These are phyloP conservation scores for Myripristis murdjan DNA, from an alignment of 2,797 vertebrate species.

Conservation along the genomic window DNA sequence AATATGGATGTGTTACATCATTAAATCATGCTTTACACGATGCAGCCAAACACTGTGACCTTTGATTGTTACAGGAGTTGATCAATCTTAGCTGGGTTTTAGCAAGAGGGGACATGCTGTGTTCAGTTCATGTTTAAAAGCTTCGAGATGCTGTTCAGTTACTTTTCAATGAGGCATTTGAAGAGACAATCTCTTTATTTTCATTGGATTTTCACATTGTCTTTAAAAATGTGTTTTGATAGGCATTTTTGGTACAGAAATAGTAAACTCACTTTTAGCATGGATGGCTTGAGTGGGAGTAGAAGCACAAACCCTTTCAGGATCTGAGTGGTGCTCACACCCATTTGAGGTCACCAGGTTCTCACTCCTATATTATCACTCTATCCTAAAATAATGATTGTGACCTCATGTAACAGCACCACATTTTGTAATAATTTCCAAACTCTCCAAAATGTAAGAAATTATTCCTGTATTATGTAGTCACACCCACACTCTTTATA, in stretches of 20 bases:
- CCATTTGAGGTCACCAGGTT: too few species aligned
- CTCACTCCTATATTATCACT: too few species aligned
- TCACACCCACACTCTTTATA: too few species aligned
- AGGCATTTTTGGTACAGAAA: too few species aligned
- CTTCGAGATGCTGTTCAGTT: not conserved
- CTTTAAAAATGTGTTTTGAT: too few species aligned
- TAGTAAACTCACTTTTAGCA: not conserved
- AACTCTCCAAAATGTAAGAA: too few species aligned
- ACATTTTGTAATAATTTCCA: too few species aligned
- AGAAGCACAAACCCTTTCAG: not conserved
- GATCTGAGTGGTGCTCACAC: too few species aligned
- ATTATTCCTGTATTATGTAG: too few species aligned
- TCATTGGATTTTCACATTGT: too few species aligned
- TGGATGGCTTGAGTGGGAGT: not conserved
- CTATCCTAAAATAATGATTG: too few species aligned
- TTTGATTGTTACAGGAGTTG: conserved; percentile 31
- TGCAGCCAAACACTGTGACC: conserved; percentile 34
- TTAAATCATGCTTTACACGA: conserved; percentile 32
- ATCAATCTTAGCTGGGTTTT: conserved; percentile 35
- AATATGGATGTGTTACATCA: conserved; percentile 36
- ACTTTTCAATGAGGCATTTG: not conserved
- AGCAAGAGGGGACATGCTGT: not conserved
- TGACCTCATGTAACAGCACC: too few species aligned
- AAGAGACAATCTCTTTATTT: not conserved
- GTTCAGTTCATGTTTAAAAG: not conserved